Evolutionary conservation across 1,140 invertebrate genomes (phyloP).

Genomic region (Drosophila orosa): DNA sequence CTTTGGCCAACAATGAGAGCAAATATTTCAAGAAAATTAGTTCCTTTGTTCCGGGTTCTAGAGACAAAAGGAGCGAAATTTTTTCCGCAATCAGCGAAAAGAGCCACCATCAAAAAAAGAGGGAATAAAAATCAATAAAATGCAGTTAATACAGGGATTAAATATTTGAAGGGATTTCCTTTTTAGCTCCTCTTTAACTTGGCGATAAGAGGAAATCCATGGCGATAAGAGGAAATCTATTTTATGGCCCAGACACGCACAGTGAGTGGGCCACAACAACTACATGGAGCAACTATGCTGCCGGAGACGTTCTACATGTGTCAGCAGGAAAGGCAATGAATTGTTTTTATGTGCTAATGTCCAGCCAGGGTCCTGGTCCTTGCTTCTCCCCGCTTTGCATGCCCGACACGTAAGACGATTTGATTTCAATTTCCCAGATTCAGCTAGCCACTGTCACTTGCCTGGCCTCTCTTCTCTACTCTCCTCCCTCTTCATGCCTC

Average conservation of each 20-base stretch:
- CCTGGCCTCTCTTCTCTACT: not conserved
- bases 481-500: not conserved
- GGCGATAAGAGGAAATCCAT: constrained; percentile 21
- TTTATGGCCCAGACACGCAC: constrained; percentile 63
- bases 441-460: constrained; percentile 51
- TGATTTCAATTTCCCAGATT: constrained; percentile 84
- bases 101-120: constrained; percentile 39
- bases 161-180: constrained; percentile 20
- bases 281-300: constrained; percentile 14
- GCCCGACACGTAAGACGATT: constrained; percentile 81
- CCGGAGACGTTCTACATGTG: constrained; percentile 53
- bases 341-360: constrained; percentile 82
- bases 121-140: constrained; percentile 39
- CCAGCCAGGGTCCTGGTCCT: constrained; percentile 15
- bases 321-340: constrained; percentile 73
- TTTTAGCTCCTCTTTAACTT: constrained; percentile 7
- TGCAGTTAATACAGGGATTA: constrained; percentile 46
- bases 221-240: constrained; percentile 26
- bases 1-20: constrained; percentile 40
- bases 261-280: constrained; percentile 20
- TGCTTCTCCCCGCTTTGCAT: constrained; percentile 54
- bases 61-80: constrained; percentile 25
- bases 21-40: constrained; percentile 62
- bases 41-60: constrained; percentile 47
- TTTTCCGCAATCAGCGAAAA: constrained; percentile 48